These are phyloP conservation scores for Balanococcus diminutus DNA, from an alignment of 2,888 invertebrate genomes.

Conservation along the genomic window DNA sequence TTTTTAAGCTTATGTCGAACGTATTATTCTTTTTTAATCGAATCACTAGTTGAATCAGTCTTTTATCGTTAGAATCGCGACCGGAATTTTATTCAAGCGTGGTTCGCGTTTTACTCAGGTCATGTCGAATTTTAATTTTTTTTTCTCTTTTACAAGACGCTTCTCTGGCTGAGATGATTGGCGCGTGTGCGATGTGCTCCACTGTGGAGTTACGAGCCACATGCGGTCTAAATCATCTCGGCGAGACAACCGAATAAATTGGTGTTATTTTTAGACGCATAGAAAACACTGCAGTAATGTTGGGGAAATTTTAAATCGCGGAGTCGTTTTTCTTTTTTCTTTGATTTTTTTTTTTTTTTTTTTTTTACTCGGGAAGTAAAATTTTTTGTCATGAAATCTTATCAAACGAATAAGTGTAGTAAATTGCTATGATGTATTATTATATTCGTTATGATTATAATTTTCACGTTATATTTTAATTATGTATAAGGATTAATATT, in stretches of 20 bases:
- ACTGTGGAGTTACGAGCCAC: not conserved
- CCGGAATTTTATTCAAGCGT: not conserved
- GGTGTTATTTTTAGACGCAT: not conserved
- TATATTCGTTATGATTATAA: constrained; percentile 41
- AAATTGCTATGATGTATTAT: constrained; percentile 40
- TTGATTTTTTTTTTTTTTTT: not conserved
- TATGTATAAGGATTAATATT: constrained; percentile 32
- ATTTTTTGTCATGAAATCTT: not conserved
- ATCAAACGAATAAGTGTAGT: constrained; percentile 42
- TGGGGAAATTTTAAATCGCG: not conserved
- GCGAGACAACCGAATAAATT: not conserved
- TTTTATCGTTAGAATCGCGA: not conserved
- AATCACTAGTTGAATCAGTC: not conserved
- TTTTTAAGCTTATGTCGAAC: not conserved
- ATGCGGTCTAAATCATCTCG: not conserved
- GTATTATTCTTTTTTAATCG: not conserved
- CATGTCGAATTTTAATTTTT: not conserved
- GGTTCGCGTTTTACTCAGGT: not conserved
- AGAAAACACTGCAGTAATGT: not conserved
- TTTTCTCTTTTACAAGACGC: not conserved
- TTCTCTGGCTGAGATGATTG: not conserved
- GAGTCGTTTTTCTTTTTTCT: constrained; percentile 10
- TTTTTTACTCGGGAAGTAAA: not conserved
- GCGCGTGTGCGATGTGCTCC: not conserved
- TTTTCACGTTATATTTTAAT: constrained; percentile 40